Conservation (phyloP, 1,140 invertebrate species). For the Heliothis subflexa region DNA sequence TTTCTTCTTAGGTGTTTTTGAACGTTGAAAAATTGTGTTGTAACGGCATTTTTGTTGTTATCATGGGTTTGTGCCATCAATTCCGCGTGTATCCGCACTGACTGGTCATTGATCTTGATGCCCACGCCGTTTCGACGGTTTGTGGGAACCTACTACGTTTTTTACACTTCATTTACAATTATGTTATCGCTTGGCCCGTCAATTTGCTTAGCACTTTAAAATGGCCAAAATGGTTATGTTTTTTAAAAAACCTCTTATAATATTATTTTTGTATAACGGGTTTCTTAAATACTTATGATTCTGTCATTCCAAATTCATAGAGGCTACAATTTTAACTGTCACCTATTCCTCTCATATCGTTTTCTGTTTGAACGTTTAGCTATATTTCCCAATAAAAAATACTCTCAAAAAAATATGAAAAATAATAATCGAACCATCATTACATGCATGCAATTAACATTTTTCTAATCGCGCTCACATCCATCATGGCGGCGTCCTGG, state of each 20-base stretch:
- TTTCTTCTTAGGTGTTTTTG: slow-evolving; percentile 46
- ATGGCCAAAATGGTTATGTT: neutral
- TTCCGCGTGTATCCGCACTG: slow-evolving; percentile 49
- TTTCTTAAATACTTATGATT: too few relatives aligned
- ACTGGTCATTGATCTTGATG: slow-evolving; percentile 51
- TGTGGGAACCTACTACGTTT: slow-evolving; percentile 39
- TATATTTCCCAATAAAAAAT: neutral
- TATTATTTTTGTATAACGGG: neutral
- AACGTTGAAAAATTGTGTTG: slow-evolving; percentile 41
- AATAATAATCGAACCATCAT: slow-evolving; percentile 9
- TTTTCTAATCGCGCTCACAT: slow-evolving; percentile 47
- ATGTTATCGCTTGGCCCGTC: slow-evolving; percentile 11
- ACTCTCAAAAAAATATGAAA: neutral
- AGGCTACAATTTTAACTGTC: too few relatives aligned
- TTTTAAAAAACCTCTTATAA: neutral
- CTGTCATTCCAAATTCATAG: too few relatives aligned
- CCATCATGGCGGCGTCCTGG: slow-evolving; percentile 43
- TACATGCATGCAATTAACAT: slow-evolving; percentile 44
- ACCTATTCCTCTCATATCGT: too few relatives aligned
- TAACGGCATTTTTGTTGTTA: slow-evolving; percentile 46
- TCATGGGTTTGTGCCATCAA: slow-evolving; percentile 53
- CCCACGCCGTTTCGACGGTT: slow-evolving; percentile 50
- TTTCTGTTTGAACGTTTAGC: too few relatives aligned
- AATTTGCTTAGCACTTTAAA: neutral
- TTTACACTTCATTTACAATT: slow-evolving; percentile 24